A percentile compares a stretch with the other conserved stretches of the same genome.
Conservation (phyloP, 2,888 invertebrate species). For the Drosophila hawaiiensis region DNA sequence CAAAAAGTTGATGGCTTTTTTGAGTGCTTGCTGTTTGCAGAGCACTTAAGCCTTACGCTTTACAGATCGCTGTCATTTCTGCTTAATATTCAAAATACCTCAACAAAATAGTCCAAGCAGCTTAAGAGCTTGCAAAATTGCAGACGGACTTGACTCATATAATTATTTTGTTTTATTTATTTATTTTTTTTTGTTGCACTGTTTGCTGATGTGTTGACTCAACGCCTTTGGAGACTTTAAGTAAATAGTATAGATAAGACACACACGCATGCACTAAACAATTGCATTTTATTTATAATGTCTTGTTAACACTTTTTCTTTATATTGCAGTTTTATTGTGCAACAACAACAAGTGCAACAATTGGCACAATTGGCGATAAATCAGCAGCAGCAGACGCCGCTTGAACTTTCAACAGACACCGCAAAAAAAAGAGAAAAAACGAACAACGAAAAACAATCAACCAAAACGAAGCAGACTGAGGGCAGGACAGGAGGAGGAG, state of each 20-base stretch:
- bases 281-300: slow-evolving; percentile 36
- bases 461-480: slow-evolving; percentile 22
- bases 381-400: slow-evolving; percentile 42
- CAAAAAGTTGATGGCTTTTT: not conserved
- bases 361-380: slow-evolving; percentile 62
- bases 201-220: slow-evolving; percentile 44
- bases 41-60: not conserved
- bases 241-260: slow-evolving; percentile 7
- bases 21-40: no score
- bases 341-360: slow-evolving; percentile 69
- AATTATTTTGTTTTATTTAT: not conserved
- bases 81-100: not conserved
- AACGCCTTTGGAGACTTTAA: slow-evolving; percentile 15
- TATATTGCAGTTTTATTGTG: slow-evolving; percentile 71
- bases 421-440: slow-evolving; percentile 25
- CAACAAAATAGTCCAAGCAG: slow-evolving; percentile 2
- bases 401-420: slow-evolving; percentile 43
- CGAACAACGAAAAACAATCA: slow-evolving; percentile 59
- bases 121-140: not conserved
- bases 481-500: slow-evolving; percentile 12
- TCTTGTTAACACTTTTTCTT: slow-evolving; percentile 30
- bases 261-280: slow-evolving; percentile 25
- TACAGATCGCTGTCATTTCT: not conserved
- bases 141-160: slow-evolving; percentile 20
- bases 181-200: not conserved